A percentile compares a stretch with the other conserved stretches of the same genome.
Conservation (phyloP, 1,140 invertebrate species). For the Zeugodacus cucurbitae region DNA sequence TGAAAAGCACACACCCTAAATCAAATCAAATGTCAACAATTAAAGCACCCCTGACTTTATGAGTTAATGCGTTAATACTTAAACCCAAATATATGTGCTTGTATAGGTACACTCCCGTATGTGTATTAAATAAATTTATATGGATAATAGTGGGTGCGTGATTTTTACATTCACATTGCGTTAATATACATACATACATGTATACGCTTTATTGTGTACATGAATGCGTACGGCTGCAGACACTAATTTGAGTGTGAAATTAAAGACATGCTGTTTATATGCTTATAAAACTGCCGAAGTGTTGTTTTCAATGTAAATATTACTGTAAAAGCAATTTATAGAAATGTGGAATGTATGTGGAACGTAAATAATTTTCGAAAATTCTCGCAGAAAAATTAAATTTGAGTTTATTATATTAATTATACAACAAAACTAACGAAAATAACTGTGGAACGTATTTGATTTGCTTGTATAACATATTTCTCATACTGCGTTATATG, state of each 20-base stretch:
- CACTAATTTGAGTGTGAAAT: neutral
- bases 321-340: neutral
- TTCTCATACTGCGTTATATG: no score
- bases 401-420: neutral
- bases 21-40: neutral
- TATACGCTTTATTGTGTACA: neutral
- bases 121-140: no score
- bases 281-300: no score
- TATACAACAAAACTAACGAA: neutral
- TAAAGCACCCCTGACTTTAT: neutral
- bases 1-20: neutral
- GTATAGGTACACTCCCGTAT: no score
- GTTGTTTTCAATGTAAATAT: no score
- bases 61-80: no score
- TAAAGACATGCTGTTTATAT: neutral
- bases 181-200: neutral
- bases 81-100: no score
- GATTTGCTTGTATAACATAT: no score
- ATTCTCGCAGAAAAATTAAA: neutral
- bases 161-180: no score
- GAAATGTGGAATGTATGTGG: neutral
- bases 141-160: no score
- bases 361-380: neutral
- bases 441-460: neutral
- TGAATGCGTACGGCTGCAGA: no score